A percentile compares a stretch with the other conserved stretches of the same genome.
These are phyloP conservation scores for Rynchops niger DNA, from an alignment of 2,113 vertebrate genomes.

Conservation along the genomic window DNA sequence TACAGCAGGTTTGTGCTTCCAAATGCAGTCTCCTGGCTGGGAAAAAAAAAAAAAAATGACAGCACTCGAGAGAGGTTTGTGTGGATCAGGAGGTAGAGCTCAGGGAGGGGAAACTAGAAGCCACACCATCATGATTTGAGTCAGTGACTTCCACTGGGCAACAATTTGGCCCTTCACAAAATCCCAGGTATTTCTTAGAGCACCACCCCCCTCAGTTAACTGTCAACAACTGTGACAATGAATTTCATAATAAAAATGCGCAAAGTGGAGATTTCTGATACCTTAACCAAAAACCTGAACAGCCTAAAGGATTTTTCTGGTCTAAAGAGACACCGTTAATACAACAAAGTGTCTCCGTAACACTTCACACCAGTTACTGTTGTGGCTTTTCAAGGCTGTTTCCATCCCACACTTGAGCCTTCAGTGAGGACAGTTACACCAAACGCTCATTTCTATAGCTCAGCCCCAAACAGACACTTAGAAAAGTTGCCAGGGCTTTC, in stretches of 20 bases:
- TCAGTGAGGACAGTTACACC: not conserved
- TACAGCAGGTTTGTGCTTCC: not conserved
- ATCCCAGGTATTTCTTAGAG: not conserved
- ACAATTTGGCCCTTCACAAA: not conserved
- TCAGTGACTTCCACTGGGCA: not conserved
- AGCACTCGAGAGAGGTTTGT: not conserved
- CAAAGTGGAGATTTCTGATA: not conserved
- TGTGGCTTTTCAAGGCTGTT: not conserved
- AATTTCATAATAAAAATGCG: not conserved
- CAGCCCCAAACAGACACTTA: not conserved
- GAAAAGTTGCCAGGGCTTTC: not conserved
- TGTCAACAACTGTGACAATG: not conserved
- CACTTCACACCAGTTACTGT: not conserved
- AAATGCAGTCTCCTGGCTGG: not conserved
- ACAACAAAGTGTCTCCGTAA: not conserved
- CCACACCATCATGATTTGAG: not conserved
- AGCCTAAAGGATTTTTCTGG: not conserved
- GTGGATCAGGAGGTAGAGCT: not conserved
- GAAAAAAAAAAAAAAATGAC: not conserved
- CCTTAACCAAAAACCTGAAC: not conserved
- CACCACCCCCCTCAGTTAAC: not conserved
- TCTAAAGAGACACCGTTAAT: not conserved
- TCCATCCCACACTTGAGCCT: not conserved
- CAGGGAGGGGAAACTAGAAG: not conserved
- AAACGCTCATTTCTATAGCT: not conserved